phyloP scores from a whole-genome alignment of 2,797 vertebrate species.

The Poecilia velifera region DNA sequence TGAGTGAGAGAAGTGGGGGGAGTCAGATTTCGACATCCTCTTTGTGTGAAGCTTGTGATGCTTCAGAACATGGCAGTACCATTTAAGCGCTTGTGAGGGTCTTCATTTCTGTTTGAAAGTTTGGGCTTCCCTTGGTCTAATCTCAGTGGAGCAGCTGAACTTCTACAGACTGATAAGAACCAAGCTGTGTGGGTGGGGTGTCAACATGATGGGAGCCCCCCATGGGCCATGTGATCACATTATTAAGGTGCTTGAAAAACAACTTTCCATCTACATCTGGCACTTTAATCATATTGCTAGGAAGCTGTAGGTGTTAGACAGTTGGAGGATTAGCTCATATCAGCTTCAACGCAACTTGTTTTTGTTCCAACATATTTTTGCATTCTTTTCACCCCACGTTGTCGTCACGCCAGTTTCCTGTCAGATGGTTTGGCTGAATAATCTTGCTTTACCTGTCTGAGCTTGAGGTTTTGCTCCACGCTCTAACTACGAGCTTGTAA shows the following conservation, averaged over 20 bases:
- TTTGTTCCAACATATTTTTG: neutral
- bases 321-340: neutral
- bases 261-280: neutral
- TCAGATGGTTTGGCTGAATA: neutral
- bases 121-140: constrained; percentile 58
- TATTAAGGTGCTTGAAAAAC: neutral
- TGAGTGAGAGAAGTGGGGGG: neutral
- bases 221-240: neutral
- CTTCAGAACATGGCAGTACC: neutral
- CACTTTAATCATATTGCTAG: neutral
- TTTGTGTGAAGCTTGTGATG: neutral
- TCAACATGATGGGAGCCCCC: constrained; percentile 13
- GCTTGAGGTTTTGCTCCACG: neutral
- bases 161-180: constrained; percentile 67
- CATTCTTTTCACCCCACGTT: neutral
- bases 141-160: constrained; percentile 70
- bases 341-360: neutral
- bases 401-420: too few species aligned
- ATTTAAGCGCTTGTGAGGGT: neutral
- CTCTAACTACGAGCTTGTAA: neutral
- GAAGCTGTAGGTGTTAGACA: neutral
- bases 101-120: constrained; percentile 9
- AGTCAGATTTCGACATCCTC: constrained; percentile 27
- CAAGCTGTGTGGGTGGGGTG: constrained; percentile 55
- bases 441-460: constrained; percentile 14